These are phyloP conservation scores for Rhadinocentrus ornatus DNA, from an alignment of 2,797 vertebrate species.

Conservation along the genomic window DNA sequence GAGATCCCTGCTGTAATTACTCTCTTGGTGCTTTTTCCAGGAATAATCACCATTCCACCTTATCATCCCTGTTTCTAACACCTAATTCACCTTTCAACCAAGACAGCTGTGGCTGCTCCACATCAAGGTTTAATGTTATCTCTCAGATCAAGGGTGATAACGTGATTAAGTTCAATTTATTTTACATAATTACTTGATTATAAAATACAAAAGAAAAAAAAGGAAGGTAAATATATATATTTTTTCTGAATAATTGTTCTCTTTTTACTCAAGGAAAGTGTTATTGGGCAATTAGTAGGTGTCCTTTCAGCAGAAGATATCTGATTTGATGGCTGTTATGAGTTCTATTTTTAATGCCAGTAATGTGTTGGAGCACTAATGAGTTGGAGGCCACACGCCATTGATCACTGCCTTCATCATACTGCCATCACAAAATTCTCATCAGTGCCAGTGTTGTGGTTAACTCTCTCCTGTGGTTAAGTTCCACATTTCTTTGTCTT, in stretches of 20 bases:
- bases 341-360: slow-evolving; percentile 68
- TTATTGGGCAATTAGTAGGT: neutral
- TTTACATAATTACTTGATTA: slow-evolving; percentile 2
- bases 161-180: slow-evolving; percentile 7
- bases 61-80: slow-evolving; percentile 46
- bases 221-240: neutral
- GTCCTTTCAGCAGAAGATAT: slow-evolving; percentile 34
- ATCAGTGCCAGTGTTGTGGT: slow-evolving; percentile 42
- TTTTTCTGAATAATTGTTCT: neutral
- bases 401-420: slow-evolving; percentile 68
- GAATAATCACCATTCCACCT: slow-evolving; percentile 36
- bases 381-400: slow-evolving; percentile 65
- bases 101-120: slow-evolving; percentile 21
- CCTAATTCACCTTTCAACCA: slow-evolving; percentile 59
- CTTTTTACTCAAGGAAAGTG: neutral
- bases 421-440: slow-evolving; percentile 47
- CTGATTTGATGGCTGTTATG: slow-evolving; percentile 40
- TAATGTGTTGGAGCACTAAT: slow-evolving; percentile 61
- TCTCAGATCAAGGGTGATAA: too few species aligned
- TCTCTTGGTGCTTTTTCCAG: neutral
- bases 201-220: slow-evolving; percentile 7
- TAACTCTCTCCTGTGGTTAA: slow-evolving; percentile 53
- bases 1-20: neutral
- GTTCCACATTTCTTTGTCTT: slow-evolving; percentile 37
- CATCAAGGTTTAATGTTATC: neutral